Evolutionary conservation across 2,797 vertebrate species (phyloP).

Genomic region (Sebastes baramenuke): DNA sequence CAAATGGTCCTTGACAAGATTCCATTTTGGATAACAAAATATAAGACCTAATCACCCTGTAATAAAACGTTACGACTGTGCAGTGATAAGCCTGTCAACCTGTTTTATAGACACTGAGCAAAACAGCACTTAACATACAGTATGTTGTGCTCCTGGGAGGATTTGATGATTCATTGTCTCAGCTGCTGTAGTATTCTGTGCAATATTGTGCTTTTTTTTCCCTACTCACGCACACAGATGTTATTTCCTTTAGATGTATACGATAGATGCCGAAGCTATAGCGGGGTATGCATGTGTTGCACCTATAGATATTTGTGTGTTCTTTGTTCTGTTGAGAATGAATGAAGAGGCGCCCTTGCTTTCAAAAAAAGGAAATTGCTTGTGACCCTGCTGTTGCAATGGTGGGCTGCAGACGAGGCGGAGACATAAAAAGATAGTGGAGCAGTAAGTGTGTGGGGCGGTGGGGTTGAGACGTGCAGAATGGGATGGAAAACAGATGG

Average conservation of each 20-base stretch:
- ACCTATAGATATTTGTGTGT: background rate
- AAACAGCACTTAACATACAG: background rate
- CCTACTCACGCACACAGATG: background rate
- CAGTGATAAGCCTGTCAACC: background rate
- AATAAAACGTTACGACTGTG: background rate
- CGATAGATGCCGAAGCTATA: background rate
- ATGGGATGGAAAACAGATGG: background rate
- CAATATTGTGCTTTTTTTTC: background rate
- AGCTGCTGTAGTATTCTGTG: background rate
- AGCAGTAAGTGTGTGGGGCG: background rate
- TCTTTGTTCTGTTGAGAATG: background rate
- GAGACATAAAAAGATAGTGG: constrained; percentile 3
- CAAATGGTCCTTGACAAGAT: background rate
- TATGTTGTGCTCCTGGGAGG: background rate
- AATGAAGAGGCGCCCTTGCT: background rate
- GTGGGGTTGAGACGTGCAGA: background rate
- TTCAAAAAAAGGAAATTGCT: constrained; percentile 20
- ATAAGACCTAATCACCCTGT: background rate
- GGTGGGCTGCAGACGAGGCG: background rate
- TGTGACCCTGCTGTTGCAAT: constrained; percentile 25
- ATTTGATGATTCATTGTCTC: background rate
- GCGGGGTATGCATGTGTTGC: background rate
- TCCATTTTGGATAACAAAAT: background rate
- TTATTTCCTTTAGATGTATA: background rate
- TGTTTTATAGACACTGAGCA: background rate